These are phyloP conservation scores for Acromyrmex charruanus DNA, from an alignment of 1,140 invertebrate genomes.

Conservation along the genomic window DNA sequence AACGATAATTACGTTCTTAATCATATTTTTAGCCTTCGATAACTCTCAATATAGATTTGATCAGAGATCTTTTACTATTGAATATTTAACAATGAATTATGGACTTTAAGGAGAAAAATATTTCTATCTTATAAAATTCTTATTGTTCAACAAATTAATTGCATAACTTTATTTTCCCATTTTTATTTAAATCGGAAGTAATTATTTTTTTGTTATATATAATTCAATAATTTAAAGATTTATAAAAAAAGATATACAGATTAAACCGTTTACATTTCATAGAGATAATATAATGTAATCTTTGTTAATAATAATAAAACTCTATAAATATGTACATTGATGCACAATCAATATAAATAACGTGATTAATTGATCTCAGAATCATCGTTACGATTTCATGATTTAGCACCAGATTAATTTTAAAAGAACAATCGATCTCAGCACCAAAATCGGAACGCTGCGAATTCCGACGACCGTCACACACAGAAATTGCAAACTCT, in stretches of 20 bases:
- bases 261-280: constrained; percentile 2
- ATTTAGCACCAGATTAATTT: constrained; percentile 29
- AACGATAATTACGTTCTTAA: neutral
- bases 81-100: constrained; percentile 22
- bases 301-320: constrained; percentile 33
- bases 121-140: constrained; percentile 4
- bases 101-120: neutral
- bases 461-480: constrained; percentile 48
- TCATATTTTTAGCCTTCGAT: neutral
- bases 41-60: neutral
- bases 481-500: constrained; percentile 41
- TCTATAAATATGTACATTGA: constrained; percentile 13
- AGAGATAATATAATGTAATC: neutral
- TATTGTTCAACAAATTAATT: neutral
- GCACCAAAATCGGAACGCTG: constrained; percentile 27
- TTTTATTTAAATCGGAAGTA: constrained; percentile 11
- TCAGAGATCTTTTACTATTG: neutral
- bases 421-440: constrained; percentile 20
- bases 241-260: constrained; percentile 1
- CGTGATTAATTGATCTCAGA: neutral
- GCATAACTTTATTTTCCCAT: neutral
- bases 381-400: neutral
- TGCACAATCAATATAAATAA: constrained; percentile 3
- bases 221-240: neutral
- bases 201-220: neutral